phyloP scores from a whole-genome alignment of 2,888 invertebrate species.

The Oligia latruncula region DNA sequence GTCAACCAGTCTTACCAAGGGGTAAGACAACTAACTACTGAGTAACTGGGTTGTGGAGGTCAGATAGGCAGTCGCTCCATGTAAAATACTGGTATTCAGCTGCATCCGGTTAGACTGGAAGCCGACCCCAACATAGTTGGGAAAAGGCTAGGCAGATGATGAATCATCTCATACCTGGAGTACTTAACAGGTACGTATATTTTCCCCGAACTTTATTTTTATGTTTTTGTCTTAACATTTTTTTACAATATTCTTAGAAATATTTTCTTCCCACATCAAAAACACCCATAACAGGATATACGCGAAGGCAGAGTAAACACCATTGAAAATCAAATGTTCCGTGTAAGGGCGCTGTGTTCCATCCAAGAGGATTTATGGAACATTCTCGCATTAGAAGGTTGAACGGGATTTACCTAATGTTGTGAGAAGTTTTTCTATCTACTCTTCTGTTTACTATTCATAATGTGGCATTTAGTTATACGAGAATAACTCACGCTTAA shows the following conservation, averaged over 20 bases:
- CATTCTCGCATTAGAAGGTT: slow-evolving; percentile 18
- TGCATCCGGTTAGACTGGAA: too few species aligned
- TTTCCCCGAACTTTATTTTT: neutral
- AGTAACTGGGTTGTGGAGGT: too few species aligned
- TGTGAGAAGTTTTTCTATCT: neutral
- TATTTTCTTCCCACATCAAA: neutral
- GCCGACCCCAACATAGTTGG: too few species aligned
- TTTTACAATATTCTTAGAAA: neutral
- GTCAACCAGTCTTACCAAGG: too few species aligned
- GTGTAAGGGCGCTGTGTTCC: slow-evolving; percentile 13
- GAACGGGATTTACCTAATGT: slow-evolving; percentile 27
- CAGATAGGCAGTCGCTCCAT: too few species aligned
- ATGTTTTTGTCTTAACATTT: neutral
- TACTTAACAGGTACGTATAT: too few species aligned
- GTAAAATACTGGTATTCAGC: too few species aligned
- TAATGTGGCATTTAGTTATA: neutral
- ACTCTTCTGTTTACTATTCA: neutral
- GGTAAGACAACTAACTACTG: too few species aligned
- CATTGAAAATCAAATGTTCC: slow-evolving; percentile 42
- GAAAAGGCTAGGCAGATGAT: too few species aligned
- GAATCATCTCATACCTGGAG: neutral
- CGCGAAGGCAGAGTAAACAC: slow-evolving; percentile 26
- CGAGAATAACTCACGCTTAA: neutral
- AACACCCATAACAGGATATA: neutral
- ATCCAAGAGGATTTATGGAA: slow-evolving; percentile 38